These are phyloP conservation scores for Hydrochoerus hydrochaeris DNA, from an alignment of 2,113 vertebrate genomes.

Conservation along the genomic window DNA sequence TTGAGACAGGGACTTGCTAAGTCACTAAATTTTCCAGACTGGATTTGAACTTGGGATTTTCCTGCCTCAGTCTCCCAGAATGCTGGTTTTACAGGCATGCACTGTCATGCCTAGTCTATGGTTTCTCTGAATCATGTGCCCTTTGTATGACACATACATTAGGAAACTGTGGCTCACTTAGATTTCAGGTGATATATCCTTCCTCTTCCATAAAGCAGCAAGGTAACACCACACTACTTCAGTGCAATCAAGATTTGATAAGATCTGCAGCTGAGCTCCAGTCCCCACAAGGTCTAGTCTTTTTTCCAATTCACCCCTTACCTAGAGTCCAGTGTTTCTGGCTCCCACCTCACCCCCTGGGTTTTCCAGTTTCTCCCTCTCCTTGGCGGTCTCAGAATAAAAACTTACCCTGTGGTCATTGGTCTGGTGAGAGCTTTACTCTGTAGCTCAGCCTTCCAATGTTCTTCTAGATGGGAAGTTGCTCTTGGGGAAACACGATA, in stretches of 20 bases:
- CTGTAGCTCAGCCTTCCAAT: not conserved
- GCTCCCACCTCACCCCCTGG: not conserved
- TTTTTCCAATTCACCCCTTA: not conserved
- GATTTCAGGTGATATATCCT: not conserved
- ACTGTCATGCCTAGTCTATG: not conserved
- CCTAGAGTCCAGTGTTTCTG: not conserved
- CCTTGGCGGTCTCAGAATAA: not conserved
- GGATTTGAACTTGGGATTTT: not conserved
- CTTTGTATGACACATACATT: not conserved
- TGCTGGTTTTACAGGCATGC: not conserved
- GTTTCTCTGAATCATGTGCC: not conserved
- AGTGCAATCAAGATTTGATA: too few species aligned
- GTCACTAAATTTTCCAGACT: not conserved
- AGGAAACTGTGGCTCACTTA: not conserved
- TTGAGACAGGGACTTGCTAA: not conserved
- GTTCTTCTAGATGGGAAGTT: not conserved
- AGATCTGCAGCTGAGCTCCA: not conserved
- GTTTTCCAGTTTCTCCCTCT: not conserved
- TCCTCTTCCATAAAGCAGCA: not conserved
- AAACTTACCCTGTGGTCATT: not conserved
- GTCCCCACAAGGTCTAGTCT: not conserved
- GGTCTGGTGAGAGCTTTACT: not conserved
- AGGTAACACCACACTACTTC: not conserved
- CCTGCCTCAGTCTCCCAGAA: not conserved
- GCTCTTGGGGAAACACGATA: not conserved